Evolutionary conservation across 2,113 vertebrate genomes (phyloP), one percentile per base, ranked within the genome.

Genomic region (Pelecanoides urinatrix): DNA sequence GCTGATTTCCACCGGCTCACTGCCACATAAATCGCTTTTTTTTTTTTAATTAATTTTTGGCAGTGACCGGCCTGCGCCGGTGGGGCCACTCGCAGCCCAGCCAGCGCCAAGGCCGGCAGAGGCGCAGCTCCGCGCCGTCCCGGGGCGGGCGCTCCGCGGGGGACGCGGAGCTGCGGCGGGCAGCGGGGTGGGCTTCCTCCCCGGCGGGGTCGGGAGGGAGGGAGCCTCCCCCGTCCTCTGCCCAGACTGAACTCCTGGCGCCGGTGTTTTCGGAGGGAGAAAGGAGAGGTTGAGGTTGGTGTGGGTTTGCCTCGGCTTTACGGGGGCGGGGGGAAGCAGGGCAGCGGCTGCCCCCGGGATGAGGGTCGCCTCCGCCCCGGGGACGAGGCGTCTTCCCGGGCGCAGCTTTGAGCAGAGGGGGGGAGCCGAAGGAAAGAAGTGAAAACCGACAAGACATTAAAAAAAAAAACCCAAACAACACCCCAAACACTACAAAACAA

Each of bases 401-500:
- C 4, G 16, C 56, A 44, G 3, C 42, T 79, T 63, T 26, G 8
- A 20, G 32, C 47, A 20, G 22, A 56, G 15, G 9, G 2, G 2
- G 11, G 15, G 34, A 49, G 23, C 56, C 55, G 47, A 67, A 81
- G 30, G 11, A 62, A 73, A 81, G 25, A n/a, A 13, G 29, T 9
- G 55, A 74, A 87, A 81, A 0, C 0, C 4, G 4, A 8, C 67
- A 65, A 30, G 10, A 47, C 29, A 15, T 27, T n/a, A n/a, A n/a
- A n/a, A 21, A 53, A 49, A 13, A 7, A 44, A 20, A 7, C 22
- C 25, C 6, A n/a, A n/a, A n/a, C 34, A 38, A 61, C 34, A 61
- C 12, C 11, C 10, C 22, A 75, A 92, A 49, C 2, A 9, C 29
- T 36, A 49, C 18, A 34, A 70, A 88, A n/a, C 15, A 66, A 74